Percentiles rank a stretch among this genome's conserved stretches.
These are phyloP conservation scores for Danio albolineatus DNA, from an alignment of 2,797 vertebrate genomes.

Conservation along the genomic window DNA sequence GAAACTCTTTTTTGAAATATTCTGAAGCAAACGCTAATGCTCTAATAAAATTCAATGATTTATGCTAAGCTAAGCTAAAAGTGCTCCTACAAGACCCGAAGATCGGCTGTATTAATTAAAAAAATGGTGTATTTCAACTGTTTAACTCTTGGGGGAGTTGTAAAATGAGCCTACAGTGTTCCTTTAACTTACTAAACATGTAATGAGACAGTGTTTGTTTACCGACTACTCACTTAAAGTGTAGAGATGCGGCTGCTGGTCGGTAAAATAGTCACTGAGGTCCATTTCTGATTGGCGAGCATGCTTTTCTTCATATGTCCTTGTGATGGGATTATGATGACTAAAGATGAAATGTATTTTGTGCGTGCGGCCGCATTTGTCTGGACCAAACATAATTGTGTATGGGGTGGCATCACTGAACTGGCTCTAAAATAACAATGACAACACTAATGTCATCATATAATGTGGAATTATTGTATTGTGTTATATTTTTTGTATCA, in stretches of 20 bases:
- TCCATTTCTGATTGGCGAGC: slow-evolving; percentile 61
- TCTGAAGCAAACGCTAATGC: no score
- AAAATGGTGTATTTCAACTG: no score
- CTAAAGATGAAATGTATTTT: slow-evolving; percentile 69
- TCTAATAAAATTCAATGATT: no score
- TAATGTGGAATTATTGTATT: no score
- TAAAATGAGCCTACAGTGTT: no score
- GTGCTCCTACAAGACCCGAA: no score
- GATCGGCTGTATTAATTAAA: no score
- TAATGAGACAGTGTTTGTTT: neutral
- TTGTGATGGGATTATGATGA: slow-evolving; percentile 62
- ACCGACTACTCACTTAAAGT: slow-evolving; percentile 59
- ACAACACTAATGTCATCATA: neutral
- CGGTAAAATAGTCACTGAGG: slow-evolving; percentile 64
- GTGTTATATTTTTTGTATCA: no score
- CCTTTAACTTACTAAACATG: neutral
- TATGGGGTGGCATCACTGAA: slow-evolving; percentile 66
- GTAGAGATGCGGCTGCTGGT: slow-evolving; percentile 66
- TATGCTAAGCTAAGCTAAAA: no score
- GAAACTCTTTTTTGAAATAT: no score
- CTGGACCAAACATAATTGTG: slow-evolving; percentile 71
- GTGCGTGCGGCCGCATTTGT: slow-evolving; percentile 65
- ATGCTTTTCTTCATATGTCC: slow-evolving; percentile 65
- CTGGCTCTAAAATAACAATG: slow-evolving; percentile 54
- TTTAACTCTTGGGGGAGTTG: no score